phyloP scores from a whole-genome alignment of 2,888 invertebrate species.

The Atethmia centrago region DNA sequence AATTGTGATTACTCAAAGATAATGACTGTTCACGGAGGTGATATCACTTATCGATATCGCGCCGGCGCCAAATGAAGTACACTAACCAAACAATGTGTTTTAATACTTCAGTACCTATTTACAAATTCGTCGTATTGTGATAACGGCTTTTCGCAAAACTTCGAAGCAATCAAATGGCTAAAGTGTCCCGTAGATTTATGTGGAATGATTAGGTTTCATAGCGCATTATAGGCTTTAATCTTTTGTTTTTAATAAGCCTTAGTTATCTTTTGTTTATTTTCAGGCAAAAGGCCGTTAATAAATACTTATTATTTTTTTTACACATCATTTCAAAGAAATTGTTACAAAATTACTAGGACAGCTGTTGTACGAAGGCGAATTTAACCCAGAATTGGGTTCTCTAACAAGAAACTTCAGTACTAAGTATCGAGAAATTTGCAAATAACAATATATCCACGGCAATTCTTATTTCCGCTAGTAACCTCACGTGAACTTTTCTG shows the following conservation, averaged over 20 bases:
- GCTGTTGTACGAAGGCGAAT: background rate
- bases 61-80: conserved; percentile 61
- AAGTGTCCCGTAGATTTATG: conserved; percentile 53
- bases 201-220: conserved; percentile 53
- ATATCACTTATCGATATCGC: conserved; percentile 50
- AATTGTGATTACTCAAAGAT: conserved; percentile 40
- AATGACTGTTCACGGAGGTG: conserved; percentile 35
- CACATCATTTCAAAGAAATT: background rate
- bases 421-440: no score
- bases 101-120: conserved; percentile 43
- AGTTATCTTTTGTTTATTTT: conserved; percentile 31
- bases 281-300: background rate
- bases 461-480: background rate
- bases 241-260: conserved; percentile 29
- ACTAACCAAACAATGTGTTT: conserved; percentile 34
- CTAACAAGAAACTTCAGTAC: background rate
- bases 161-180: conserved; percentile 44
- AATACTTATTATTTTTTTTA: background rate
- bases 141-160: conserved; percentile 51
- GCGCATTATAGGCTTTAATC: conserved; percentile 29
- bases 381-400: background rate
- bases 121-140: conserved; percentile 60
- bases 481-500: background rate
- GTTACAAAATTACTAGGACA: background rate
- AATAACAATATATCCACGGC: no score